A percentile compares a stretch with the other conserved stretches of the same genome.
phyloP scores from a whole-genome alignment of 1,140 invertebrate species.

The Danaus melanippus region DNA sequence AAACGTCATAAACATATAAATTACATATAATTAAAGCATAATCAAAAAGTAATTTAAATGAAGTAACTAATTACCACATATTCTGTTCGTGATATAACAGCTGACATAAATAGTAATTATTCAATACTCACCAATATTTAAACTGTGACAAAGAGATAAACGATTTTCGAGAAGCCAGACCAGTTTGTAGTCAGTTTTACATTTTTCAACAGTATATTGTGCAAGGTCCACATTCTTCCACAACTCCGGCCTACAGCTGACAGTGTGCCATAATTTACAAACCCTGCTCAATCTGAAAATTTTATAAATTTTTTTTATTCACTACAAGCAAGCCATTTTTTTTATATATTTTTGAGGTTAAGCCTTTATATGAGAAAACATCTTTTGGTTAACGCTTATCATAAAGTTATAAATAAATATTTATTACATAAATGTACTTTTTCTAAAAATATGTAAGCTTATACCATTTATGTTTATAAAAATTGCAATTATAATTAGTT shows the following conservation, averaged over 20 bases:
- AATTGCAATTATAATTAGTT: no score
- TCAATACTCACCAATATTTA: conserved; percentile 79
- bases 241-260: conserved; percentile 76
- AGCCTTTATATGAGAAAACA: no score
- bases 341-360: conserved; percentile 10
- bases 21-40: neutral
- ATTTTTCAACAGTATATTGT: conserved; percentile 80
- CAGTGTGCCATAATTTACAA: conserved; percentile 81
- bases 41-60: neutral
- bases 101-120: no score
- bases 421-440: no score
- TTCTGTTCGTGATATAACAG: no score
- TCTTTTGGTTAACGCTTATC: no score
- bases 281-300: conserved; percentile 79
- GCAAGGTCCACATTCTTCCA: conserved; percentile 85
- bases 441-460: no score
- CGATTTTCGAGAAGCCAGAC: conserved; percentile 84
- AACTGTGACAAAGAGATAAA: conserved; percentile 78
- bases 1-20: conserved; percentile 1
- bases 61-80: neutral
- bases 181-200: conserved; percentile 81
- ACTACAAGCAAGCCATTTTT: neutral
- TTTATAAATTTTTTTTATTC: conserved; percentile 4
- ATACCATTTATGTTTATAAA: no score
- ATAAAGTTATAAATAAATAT: no score